Base-by-base conservation (phyloP, 1,140 invertebrate species). In the Pseudomyrmex gracilis region DNA sequence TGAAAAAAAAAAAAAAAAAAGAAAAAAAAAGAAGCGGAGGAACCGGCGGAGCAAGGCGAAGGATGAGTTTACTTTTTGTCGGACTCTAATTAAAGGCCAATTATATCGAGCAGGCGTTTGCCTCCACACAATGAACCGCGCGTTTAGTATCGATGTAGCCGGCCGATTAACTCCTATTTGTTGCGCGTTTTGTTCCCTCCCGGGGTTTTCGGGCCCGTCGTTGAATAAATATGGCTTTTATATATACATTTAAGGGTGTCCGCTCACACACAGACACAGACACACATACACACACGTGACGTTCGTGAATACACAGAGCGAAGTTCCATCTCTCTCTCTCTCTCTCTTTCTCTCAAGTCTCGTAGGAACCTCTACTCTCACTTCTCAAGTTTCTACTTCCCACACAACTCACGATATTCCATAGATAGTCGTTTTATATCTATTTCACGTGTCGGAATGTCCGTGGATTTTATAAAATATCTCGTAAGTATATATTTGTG, bases 41-140 rank as follows among this genome's bases (percentile, higher is more conserved):
- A 73, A 61, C 66, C 64, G 22, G 82, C 66, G 51, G 60, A 13
- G 22, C 43, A 13, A 34, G 47, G n/a, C 51, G 73, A 82, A 83
- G 73, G 90, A 90, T 91, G 89, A 90, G 88, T 91, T 90, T 90
- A 89, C 88, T 91, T 91, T 91, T 91, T 90, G 86, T 74, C 85
- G 80, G 89, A 73, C 83, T 90, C 88, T 91, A 92, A 92, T 92
- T 92, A 91, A 89, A 89, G 91, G 88, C 91, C 91, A 92, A 92
- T 92, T 92, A 92, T 92, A 91, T 91, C 86, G 91, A 90, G 88
- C 91, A 92, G 90, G 90, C 91, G 90, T 91, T 92, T 90, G 87
- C 85, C 85, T 89, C 87, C 89, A 90, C 91, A 91, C 90, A 92
- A 92, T 92, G 89, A 90, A 89, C 88, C 82, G 87, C 85, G 85